Evolutionary conservation across 2,888 invertebrate genomes (phyloP).

Genomic region (Stenodera caucasica): DNA sequence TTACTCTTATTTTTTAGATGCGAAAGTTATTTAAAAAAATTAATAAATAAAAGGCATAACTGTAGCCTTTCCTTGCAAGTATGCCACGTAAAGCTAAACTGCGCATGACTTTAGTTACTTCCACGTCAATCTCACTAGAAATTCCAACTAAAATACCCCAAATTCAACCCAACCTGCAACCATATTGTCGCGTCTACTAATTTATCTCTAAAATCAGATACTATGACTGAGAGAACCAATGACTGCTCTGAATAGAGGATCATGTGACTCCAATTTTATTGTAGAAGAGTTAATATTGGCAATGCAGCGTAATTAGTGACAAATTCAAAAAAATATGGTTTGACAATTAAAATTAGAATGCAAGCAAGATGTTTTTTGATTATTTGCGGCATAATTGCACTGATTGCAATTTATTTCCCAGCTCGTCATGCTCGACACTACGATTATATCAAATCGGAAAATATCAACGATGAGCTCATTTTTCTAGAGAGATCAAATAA

Average conservation of each 20-base stretch:
- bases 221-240: too few relatives aligned
- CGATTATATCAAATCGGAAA: slow-evolving; percentile 41
- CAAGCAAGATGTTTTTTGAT: slow-evolving; percentile 33
- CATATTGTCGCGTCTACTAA: neutral
- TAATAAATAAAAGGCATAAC: slow-evolving; percentile 42
- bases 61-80: slow-evolving; percentile 39
- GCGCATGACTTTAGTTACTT: slow-evolving; percentile 59
- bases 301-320: neutral
- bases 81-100: slow-evolving; percentile 65
- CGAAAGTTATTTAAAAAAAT: slow-evolving; percentile 33
- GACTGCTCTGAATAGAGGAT: neutral
- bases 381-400: slow-evolving; percentile 33
- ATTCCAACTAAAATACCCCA: slow-evolving; percentile 18
- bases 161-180: neutral
- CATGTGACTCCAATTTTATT: too few relatives aligned
- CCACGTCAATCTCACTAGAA: slow-evolving; percentile 54
- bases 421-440: slow-evolving; percentile 51
- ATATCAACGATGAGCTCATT: slow-evolving; percentile 43
- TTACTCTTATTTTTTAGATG: slow-evolving; percentile 26
- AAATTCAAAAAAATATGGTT: neutral
- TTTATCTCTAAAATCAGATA: too few relatives aligned
- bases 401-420: slow-evolving; percentile 49
- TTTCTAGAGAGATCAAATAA: slow-evolving; percentile 26
- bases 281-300: too few relatives aligned
- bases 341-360: slow-evolving; percentile 28